A percentile compares a stretch with the other conserved stretches of the same genome.
Evolutionary conservation across 1,140 invertebrate genomes (phyloP).

Genomic region (Heliothis subflexa): DNA sequence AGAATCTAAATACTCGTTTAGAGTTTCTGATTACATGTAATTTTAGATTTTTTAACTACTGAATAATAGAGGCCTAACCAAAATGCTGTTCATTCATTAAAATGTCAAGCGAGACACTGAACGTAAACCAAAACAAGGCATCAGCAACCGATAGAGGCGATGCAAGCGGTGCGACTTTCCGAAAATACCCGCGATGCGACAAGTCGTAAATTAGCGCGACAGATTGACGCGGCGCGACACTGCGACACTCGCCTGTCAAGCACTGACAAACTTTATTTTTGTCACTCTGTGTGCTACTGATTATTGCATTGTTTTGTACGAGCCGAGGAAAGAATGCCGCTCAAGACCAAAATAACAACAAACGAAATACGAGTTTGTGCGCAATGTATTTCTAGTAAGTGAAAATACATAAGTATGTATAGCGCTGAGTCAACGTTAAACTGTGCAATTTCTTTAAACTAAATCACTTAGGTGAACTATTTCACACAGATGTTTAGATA

Average conservation of each 20-base stretch:
- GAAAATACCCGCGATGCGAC: conserved; percentile 50
- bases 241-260: conserved; percentile 39
- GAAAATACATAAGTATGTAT: neutral
- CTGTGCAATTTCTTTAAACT: neutral
- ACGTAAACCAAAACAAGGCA: conserved; percentile 37
- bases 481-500: conserved; percentile 25
- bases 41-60: neutral
- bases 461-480: neutral
- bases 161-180: conserved; percentile 26
- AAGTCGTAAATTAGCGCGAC: conserved; percentile 66
- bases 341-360: neutral
- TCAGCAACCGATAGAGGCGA: conserved; percentile 45
- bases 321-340: conserved; percentile 11
- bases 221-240: conserved; percentile 55
- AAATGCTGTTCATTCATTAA: conserved; percentile 17
- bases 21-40: too few relatives aligned
- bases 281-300: conserved; percentile 10
- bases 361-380: too few relatives aligned
- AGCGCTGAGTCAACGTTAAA: neutral
- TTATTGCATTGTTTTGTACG: conserved; percentile 44
- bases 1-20: too few relatives aligned
- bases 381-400: neutral
- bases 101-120: conserved; percentile 8
- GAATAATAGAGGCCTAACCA: neutral
- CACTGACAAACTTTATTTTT: conserved; percentile 42